Conservation (phyloP, 2,888 invertebrate species). For the Limnephilus marmoratus region DNA sequence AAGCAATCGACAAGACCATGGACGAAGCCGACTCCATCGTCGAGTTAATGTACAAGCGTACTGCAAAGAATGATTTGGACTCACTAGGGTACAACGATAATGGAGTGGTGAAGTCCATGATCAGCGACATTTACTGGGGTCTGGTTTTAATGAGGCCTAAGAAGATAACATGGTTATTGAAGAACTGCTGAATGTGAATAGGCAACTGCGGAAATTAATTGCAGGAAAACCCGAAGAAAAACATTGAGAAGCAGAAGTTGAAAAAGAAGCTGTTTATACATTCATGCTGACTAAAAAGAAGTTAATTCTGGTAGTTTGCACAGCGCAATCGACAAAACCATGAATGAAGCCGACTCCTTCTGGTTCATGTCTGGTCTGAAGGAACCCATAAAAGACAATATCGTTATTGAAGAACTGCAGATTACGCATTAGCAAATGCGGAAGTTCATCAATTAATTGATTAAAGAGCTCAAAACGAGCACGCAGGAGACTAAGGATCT, state of each 20-base stretch:
- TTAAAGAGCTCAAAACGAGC: slow-evolving; percentile 76
- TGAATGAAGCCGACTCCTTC: no score
- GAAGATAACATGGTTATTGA: no score
- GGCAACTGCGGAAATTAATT: no score
- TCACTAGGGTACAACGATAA: slow-evolving; percentile 67
- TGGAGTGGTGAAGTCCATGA: slow-evolving; percentile 58
- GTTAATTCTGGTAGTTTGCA: no score
- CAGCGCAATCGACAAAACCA: no score
- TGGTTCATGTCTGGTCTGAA: slow-evolving; percentile 68
- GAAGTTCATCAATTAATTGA: slow-evolving; percentile 73
- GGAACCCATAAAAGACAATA: slow-evolving; percentile 78
- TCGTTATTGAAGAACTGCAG: slow-evolving; percentile 82
- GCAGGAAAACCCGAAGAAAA: no score
- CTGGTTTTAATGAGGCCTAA: no score
- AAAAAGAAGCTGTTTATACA: no score
- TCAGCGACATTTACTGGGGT: slow-evolving; percentile 29
- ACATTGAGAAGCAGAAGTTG: no score
- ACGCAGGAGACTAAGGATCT: slow-evolving; percentile 75
- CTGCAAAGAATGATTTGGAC: slow-evolving; percentile 68
- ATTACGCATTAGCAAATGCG: slow-evolving; percentile 80
- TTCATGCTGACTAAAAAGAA: no score
- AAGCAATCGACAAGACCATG: slow-evolving; percentile 81
- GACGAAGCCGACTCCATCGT: slow-evolving; percentile 83
- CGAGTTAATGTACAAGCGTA: slow-evolving; percentile 71
- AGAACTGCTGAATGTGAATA: no score